phyloP scores from a whole-genome alignment of 2,113 vertebrate genomes.

The Eudyptes chrysolophus region DNA sequence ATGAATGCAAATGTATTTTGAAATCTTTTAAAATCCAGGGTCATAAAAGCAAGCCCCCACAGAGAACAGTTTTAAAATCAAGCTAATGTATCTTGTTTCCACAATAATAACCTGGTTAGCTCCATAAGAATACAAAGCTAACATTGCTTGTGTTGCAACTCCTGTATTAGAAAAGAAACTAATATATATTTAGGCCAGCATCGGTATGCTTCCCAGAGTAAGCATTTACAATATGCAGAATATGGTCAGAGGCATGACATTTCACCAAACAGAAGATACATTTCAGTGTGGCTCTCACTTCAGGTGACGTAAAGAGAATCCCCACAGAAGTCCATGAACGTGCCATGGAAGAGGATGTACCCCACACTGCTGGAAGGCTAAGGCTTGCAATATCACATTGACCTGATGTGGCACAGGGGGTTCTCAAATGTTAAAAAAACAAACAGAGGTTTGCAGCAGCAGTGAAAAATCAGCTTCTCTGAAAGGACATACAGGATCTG shows the following conservation, averaged over 20 bases:
- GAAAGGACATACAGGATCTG: background rate
- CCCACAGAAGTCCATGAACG: background rate
- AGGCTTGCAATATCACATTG: background rate
- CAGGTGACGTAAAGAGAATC: background rate
- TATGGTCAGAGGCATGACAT: background rate
- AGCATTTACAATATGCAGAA: background rate
- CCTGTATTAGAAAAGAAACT: background rate
- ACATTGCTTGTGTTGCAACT: background rate
- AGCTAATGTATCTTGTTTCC: background rate
- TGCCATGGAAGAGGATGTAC: background rate
- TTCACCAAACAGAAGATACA: background rate
- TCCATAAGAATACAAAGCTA: background rate
- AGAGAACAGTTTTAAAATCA: background rate
- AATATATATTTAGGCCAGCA: background rate
- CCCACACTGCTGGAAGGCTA: background rate
- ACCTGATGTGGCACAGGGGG: background rate
- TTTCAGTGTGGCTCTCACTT: background rate
- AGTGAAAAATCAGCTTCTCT: background rate
- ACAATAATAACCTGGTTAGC: background rate
- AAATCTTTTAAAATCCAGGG: slow-evolving; percentile 2
- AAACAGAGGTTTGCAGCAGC: background rate
- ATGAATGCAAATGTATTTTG: slow-evolving; percentile 17
- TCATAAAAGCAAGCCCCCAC: background rate
- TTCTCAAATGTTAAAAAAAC: background rate
- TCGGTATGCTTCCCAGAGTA: background rate